Evolutionary conservation across 2,888 invertebrate genomes (phyloP), one percentile per base, ranked within the genome.

Genomic region (Drosophila austrosaltans): DNA sequence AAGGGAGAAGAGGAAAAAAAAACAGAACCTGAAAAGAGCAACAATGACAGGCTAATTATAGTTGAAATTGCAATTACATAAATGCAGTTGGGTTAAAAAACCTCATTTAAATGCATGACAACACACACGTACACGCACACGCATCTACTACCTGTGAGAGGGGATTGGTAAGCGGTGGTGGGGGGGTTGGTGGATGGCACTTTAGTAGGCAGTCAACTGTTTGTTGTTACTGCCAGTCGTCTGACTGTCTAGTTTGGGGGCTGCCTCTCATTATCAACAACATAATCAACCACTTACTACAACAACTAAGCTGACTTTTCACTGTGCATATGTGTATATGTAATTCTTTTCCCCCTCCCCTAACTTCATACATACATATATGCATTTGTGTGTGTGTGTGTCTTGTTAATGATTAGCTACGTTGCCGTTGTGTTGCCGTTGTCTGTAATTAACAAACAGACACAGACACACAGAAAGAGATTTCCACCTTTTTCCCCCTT

Each of bases 381-480:
- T 58, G 25, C 65, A 53, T 75, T 60, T 53, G 53, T 61, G 30
- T 30, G 30, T 30, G 53, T 58, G 30, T 66, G 59, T 75, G 16
- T 16, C 16, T 63, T 53, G 53, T 61, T 72, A 71, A 75, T 88
- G 86, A 83, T 83, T 86, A 86, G 83, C 87, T 66, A 68, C 54
- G 68, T 76, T 69, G 71, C 69, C 63, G 54, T 68, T 82, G 76
- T 63, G 16, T 77, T 78, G 83, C 76, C 88, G 83, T 80, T 78
- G 76, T 84, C 81, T 76, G 87, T 88, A 83, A 80, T 88, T 86
- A 86, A 76, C 73, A 72, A 72, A 75, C 73, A 75, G 68, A 66
- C 56, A 63, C 60, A 64, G 65, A 64, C 30, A 66, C 53, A 39
- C 12, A 30, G 10, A 7, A 7, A 63, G 40, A 58, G 40, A 59